phyloP scores from a whole-genome alignment of 2,113 vertebrate species.

The Burhinus bistriatus region DNA sequence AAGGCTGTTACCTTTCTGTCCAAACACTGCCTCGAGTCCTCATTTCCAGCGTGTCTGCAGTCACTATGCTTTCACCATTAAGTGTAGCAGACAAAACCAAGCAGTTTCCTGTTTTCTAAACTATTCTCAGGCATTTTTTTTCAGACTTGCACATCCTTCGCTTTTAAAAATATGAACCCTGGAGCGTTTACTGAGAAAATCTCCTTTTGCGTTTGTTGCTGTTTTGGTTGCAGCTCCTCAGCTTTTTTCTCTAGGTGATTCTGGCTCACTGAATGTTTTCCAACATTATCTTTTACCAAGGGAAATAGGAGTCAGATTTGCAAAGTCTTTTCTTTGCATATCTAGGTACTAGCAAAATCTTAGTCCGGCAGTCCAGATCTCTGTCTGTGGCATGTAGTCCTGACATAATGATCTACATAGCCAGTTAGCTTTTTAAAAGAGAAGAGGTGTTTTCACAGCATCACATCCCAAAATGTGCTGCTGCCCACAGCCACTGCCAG shows the following conservation, averaged over 20 bases:
- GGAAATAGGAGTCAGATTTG: background rate
- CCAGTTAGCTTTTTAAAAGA: background rate
- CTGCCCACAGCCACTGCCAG: background rate
- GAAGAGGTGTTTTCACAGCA: background rate
- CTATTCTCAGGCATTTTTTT: background rate
- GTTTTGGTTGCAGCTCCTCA: background rate
- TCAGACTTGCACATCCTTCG: background rate
- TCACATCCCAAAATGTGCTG: background rate
- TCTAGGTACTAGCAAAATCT: background rate
- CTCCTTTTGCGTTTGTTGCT: background rate
- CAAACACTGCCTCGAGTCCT: background rate
- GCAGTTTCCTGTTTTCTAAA: background rate
- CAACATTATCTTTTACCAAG: background rate
- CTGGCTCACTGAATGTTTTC: background rate
- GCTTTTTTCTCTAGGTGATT: background rate
- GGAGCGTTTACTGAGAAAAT: background rate
- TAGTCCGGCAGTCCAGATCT: background rate
- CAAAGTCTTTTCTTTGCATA: background rate
- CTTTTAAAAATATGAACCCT: background rate
- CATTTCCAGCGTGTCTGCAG: background rate
- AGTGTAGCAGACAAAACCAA: background rate
- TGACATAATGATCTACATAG: background rate
- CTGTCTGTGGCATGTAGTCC: background rate
- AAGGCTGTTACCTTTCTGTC: background rate
- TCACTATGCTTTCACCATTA: background rate